A percentile compares a stretch with the other conserved stretches of the same genome.
phyloP scores from a whole-genome alignment of 1,140 invertebrate species.

The Papilio polytes region DNA sequence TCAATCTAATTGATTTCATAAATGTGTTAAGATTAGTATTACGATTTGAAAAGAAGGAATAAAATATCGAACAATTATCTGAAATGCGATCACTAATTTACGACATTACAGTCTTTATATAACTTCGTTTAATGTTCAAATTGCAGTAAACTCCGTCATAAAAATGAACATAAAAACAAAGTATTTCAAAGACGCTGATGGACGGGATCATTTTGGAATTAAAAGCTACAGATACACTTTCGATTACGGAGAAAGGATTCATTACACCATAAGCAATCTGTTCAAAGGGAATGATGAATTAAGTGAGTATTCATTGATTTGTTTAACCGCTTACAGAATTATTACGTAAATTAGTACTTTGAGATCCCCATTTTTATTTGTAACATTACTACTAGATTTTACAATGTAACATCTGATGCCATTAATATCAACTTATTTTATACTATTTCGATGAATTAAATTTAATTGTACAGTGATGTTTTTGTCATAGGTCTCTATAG shows the following conservation, averaged over 20 bases:
- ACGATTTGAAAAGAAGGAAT: not conserved
- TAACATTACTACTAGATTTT: no score
- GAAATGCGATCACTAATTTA: not conserved
- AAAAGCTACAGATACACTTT: constrained; percentile 75
- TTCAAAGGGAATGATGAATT: constrained; percentile 79
- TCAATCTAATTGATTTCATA: not conserved
- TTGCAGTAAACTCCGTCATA: constrained; percentile 77
- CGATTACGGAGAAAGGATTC: constrained; percentile 75
- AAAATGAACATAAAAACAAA: constrained; percentile 78
- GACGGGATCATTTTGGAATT: constrained; percentile 76
- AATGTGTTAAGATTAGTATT: not conserved
- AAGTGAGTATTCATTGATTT: constrained; percentile 60
- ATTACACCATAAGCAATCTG: constrained; percentile 75
- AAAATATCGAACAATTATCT: not conserved
- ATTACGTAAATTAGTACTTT: no score
- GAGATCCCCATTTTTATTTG: no score
- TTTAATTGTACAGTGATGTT: no score
- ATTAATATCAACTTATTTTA: no score
- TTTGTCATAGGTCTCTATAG: no score
- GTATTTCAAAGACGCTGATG: constrained; percentile 73
- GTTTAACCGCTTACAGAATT: not conserved
- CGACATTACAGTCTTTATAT: constrained; percentile 6
- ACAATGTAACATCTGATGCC: no score
- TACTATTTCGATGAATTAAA: no score
- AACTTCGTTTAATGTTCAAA: constrained; percentile 29